Evolutionary conservation across 2,113 vertebrate species (phyloP).

Genomic region (Tragelaphus strepsiceros): DNA sequence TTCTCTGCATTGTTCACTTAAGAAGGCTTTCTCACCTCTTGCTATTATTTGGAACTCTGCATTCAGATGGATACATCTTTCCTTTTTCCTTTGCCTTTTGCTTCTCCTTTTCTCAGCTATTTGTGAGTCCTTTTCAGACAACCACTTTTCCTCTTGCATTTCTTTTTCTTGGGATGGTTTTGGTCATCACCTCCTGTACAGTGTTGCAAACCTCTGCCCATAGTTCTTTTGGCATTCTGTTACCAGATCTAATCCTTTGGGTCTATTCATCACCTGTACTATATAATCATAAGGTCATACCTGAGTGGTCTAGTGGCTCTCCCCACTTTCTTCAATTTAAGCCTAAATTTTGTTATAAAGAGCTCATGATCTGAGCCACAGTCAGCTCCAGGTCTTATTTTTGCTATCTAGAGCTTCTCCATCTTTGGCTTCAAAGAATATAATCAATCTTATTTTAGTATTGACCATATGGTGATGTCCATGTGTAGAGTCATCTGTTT

Average conservation of each 20-base stretch:
- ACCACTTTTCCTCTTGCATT: neutral
- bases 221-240: neutral
- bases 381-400: neutral
- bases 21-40: neutral
- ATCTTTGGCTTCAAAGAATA: neutral
- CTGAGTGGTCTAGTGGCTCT: too few relatives aligned
- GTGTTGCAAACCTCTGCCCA: neutral
- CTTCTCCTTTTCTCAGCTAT: neutral
- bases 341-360: too few relatives aligned
- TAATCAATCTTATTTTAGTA: neutral
- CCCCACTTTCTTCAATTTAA: too few relatives aligned
- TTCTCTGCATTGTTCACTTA: neutral
- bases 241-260: neutral
- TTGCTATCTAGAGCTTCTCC: neutral
- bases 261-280: neutral
- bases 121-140: neutral
- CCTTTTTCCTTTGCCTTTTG: neutral
- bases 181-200: neutral
- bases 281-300: neutral
- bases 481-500: neutral
- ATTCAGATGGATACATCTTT: neutral
- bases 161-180: neutral
- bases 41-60: neutral
- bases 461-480: neutral
- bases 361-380: too few relatives aligned